Evolutionary conservation across 2,113 vertebrate species (phyloP), one percentile per base, ranked within the genome.

Genomic region (Danionella cerebrum): DNA sequence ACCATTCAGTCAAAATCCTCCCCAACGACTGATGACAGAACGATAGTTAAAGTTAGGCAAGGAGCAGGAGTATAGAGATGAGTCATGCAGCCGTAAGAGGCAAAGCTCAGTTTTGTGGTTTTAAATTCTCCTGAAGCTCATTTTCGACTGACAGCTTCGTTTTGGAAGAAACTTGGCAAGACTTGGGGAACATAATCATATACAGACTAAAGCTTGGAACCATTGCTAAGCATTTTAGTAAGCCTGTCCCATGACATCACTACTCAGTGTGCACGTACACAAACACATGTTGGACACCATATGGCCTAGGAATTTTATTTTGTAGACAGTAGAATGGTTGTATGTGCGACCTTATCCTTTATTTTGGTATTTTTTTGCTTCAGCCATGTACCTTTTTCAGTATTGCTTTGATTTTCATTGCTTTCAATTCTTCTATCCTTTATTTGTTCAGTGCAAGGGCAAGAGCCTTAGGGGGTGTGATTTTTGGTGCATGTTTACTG

Each of bases 31-130:
- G 21, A 36, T 36, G 16, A 69, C 8, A 31, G 22, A 38, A 65
- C 33, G 54, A 77, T 22, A 47, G 59, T 65, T 72, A 24, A 19
- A 65, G 51, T 70, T 78, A 76, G 80, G 70, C 51, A 3, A 10
- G 44, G n/a, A 39, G 18, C 47, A 48, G 51, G 1, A 6, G 38
- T 12, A 62, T 55, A 58, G 58, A 33, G 42, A 8, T 18, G 48
- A 51, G n/a, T 44, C 27, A 22, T 39, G 42, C 42, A 54, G 65
- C 67, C 41, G 45, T 55, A 25, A 36, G 33, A 55, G 51, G 44
- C 65, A 66, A 69, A 29, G 45, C 22, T 62, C 41, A 22, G 59
- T 29, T 51, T 57, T 11, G 44, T 50, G 44, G 3, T 19, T 62
- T 27, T 50, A 9, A 12, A 25, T 38, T 4, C 29, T 57, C 51